These are phyloP conservation scores for Amphimedon queenslandica DNA, from an alignment of 37 sponge, comb jelly and placozoan species.

Conservation along the genomic window DNA sequence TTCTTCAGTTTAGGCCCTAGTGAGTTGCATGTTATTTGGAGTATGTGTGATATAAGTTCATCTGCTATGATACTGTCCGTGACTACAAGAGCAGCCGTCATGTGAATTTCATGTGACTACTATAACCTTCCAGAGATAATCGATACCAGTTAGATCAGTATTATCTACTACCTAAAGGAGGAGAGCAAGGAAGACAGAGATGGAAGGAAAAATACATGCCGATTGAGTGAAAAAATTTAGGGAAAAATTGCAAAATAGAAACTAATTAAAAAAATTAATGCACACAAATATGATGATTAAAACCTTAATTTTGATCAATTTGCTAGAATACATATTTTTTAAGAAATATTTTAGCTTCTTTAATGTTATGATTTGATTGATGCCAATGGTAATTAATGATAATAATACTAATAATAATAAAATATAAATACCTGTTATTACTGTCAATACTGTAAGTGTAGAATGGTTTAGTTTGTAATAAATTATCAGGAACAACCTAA, in stretches of 20 bases:
- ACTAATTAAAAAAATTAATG: no score
- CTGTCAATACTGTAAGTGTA: background rate
- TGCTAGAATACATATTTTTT: constrained; percentile 64
- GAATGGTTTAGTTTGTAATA: background rate
- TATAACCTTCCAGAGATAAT: constrained; percentile 81
- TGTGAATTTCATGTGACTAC: no score
- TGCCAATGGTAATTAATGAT: constrained; percentile 43
- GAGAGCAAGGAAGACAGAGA: background rate
- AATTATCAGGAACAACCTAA: background rate
- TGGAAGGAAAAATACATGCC: no score
- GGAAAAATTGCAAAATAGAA: no score
- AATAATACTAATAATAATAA: no score
- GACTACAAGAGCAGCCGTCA: constrained; percentile 79
- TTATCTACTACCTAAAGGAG: constrained; percentile 60
- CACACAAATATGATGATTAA: no score
- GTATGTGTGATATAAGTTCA: constrained; percentile 61
- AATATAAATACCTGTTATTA: background rate
- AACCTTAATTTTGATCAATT: no score
- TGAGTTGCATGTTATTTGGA: constrained; percentile 65
- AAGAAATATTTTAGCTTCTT: constrained; percentile 61
- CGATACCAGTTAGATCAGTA: constrained; percentile 72
- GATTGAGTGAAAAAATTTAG: no score
- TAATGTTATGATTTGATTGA: constrained; percentile 33
- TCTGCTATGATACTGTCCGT: constrained; percentile 51
- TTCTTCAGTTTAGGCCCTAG: constrained; percentile 65